Percentiles rank a stretch among this genome's conserved stretches.
These are phyloP conservation scores for Gymnosoma rotundatum DNA, from an alignment of 2,888 invertebrate species.

Conservation along the genomic window DNA sequence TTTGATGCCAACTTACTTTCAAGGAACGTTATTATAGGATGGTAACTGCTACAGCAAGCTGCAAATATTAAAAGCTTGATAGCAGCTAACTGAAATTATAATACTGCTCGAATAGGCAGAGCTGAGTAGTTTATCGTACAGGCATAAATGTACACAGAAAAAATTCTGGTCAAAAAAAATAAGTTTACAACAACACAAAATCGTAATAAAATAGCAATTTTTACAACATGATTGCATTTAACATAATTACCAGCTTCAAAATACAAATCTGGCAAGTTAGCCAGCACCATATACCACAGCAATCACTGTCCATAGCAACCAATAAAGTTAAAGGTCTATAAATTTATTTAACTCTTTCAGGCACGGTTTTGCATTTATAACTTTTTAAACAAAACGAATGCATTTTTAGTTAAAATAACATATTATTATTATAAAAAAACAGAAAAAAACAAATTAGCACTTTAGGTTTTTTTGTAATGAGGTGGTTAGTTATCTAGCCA, in stretches of 20 bases:
- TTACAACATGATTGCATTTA: constrained; percentile 69
- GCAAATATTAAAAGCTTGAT: constrained; percentile 27
- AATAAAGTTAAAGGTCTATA: constrained; percentile 60
- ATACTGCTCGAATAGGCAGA: constrained; percentile 34
- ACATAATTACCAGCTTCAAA: constrained; percentile 66
- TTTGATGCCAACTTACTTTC: constrained; percentile 9
- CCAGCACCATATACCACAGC: neutral
- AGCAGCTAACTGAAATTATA: constrained; percentile 59
- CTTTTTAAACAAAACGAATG: no score
- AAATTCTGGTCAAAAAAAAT: constrained; percentile 30
- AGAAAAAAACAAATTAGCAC: no score
- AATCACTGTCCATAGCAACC: constrained; percentile 4
- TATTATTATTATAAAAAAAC: no score
- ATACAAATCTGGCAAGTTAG: constrained; percentile 57
- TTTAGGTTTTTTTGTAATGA: no score
- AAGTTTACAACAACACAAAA: constrained; percentile 34
- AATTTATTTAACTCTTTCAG: constrained; percentile 43
- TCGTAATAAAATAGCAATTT: constrained; percentile 63
- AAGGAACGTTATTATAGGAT: neutral
- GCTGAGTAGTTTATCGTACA: constrained; percentile 19
- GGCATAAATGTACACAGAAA: constrained; percentile 48
- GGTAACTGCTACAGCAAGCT: constrained; percentile 7
- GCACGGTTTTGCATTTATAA: no score
- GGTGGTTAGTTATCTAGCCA: no score
- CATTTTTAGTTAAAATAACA: no score